Evolutionary conservation across 2,888 invertebrate genomes (phyloP), one percentile per base, ranked within the genome.

Genomic region (Drosophila percnosoma): DNA sequence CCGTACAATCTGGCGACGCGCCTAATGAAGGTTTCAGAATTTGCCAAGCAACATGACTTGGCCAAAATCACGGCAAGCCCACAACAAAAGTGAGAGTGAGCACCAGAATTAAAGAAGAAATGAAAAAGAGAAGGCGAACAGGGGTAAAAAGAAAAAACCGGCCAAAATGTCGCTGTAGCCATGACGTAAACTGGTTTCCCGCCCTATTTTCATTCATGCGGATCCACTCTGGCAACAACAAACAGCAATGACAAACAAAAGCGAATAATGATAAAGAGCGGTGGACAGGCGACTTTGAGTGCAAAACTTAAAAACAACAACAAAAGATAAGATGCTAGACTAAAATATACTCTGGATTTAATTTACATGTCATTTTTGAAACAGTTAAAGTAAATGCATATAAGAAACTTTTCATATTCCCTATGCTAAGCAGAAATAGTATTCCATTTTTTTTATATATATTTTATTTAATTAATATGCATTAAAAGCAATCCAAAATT

Each of bases 131-230:
- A 61, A 40, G 38, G 45, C 45, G 27, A 52, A 64, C 1, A 13
- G 55, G 42, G 45, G 29, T 45, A 64, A 31, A 59, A 40, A 31
- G 55, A 40, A 59, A 40, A 60, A 73, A 68, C 78, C 73, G 72
- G 73, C 74, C 70, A 73, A 79, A 75, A 73, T 78, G 81, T 70
- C 60, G 57, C 55, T 70, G 53, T 77, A 73, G 76, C 72, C 76
- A 79, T 90, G 87, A 83, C 81, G 88, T 80, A 81, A 90, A 89
- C 90, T 61, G 76, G 90, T 88, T 89, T 88, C 57, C 71, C 80
- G 57, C 65, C 53, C 29, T 51, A 62, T 70, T 78, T 75, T 71
- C 78, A 75, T 78, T 78, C 80, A 78, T 75, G 62, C 68, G 59
- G 49, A 60, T 62, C 70, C 75, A 48, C 62, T 53, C 62, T 49